A percentile compares a stretch with the other conserved stretches of the same genome.
These are phyloP conservation scores for Rhyzopertha dominica DNA, from an alignment of 1,140 invertebrate genomes.

Conservation along the genomic window DNA sequence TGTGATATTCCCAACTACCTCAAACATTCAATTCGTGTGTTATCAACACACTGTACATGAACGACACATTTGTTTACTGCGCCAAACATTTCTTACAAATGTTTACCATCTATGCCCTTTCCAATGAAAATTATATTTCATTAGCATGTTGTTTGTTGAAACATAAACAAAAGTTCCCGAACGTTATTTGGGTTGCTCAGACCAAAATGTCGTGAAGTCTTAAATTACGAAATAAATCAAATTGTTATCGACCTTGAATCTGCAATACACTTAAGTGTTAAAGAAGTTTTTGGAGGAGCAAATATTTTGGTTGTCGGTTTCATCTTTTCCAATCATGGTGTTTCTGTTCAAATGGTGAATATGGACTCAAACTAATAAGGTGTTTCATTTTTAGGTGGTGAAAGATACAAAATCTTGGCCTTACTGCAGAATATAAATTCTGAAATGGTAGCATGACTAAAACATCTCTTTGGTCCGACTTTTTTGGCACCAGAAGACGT, in stretches of 20 bases:
- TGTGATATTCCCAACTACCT: too few species aligned
- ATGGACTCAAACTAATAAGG: neutral
- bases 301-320: slow-evolving; percentile 9
- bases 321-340: slow-evolving; percentile 2
- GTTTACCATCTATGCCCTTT: slow-evolving; percentile 6
- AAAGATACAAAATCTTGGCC: slow-evolving; percentile 5
- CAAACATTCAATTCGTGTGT: too few species aligned
- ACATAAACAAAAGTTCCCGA: slow-evolving; percentile 7
- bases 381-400: slow-evolving; percentile 7
- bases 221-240: too few species aligned
- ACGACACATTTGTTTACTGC: slow-evolving; percentile 4
- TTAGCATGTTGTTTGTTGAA: slow-evolving; percentile 3
- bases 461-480: slow-evolving; percentile 2
- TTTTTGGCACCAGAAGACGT: slow-evolving; percentile 5
- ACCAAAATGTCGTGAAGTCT: slow-evolving; percentile 3
- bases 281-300: slow-evolving; percentile 2
- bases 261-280: slow-evolving; percentile 6
- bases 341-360: slow-evolving; percentile 1
- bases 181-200: neutral
- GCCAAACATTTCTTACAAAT: slow-evolving; percentile 6
- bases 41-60: slow-evolving; percentile 6
- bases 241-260: slow-evolving; percentile 9
- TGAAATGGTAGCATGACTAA: slow-evolving; percentile 5
- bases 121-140: neutral
- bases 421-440: slow-evolving; percentile 3